These are phyloP conservation scores for Pycnomerus fuliginosus DNA, from an alignment of 2,888 invertebrate genomes.

Conservation along the genomic window DNA sequence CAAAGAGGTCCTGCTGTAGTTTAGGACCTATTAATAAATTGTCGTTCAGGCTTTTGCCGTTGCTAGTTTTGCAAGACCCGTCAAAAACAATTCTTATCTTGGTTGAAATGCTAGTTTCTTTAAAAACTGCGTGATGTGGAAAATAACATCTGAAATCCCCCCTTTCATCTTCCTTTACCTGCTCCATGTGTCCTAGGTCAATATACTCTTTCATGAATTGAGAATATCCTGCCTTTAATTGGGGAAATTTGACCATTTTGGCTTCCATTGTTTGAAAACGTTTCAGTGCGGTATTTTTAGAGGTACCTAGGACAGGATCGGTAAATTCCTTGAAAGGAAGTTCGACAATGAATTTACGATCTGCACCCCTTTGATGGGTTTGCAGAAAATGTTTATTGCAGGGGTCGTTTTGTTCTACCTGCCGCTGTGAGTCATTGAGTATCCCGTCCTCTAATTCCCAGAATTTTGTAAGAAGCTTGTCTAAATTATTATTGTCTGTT, in stretches of 20 bases:
- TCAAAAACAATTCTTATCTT: constrained; percentile 1
- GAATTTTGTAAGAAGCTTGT: no score
- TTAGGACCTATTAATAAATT: constrained; percentile 1
- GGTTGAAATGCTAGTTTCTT: no score
- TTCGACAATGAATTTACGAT: no score
- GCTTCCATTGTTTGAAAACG: constrained; percentile 24
- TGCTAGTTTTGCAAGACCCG: not conserved
- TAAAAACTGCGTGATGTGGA: constrained; percentile 16
- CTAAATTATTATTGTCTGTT: no score
- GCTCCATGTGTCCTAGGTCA: constrained; percentile 14
- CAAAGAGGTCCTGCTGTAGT: constrained; percentile 1
- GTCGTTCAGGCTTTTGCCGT: constrained; percentile 1
- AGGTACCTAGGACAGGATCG: no score
- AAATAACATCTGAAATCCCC: constrained; percentile 7
- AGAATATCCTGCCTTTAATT: constrained; percentile 15
- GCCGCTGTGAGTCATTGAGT: no score
- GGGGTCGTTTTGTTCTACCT: no score
- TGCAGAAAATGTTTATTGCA: no score
- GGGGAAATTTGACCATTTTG: constrained; percentile 12
- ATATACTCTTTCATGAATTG: constrained; percentile 23
- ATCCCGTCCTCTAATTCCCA: no score
- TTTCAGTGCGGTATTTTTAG: no score
- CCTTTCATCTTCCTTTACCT: not conserved
- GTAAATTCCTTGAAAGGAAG: no score
- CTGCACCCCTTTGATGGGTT: no score